Base-by-base conservation (phyloP, 2,888 invertebrate genomes). In the Tenthredo distinguenda region DNA sequence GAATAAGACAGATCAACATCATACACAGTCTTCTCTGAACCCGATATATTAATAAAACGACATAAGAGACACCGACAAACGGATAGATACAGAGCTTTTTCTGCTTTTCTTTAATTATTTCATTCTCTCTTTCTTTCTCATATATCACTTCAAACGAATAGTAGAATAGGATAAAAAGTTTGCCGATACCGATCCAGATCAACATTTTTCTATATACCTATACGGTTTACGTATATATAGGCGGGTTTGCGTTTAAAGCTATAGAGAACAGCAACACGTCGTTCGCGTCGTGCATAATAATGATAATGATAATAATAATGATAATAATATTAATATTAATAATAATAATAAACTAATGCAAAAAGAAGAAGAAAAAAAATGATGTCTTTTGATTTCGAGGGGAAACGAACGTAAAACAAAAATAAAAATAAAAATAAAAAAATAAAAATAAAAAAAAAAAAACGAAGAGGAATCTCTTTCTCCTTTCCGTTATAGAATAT, bases 341-440 rank as follows among this genome's bases (percentile, higher is more conserved):
- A 34, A 34, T 34, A 34, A 18, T 21, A 10, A 65, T 65, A 72
- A 77, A 82, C 26, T 55, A 77, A 79, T 31, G 31, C 18, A 76
- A 62, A 79, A 26, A 84, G 26, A 26, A 71, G 43, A 21, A 7
- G 26, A 85, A 84, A n/a, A 74, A 43, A 58, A 55, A 12, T 10
- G 10, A 21, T 62, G 62, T 62, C 62, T 62, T 62, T 62, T 62
- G 62, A 62, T 62, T 62, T 26, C 62, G 62, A 26, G 55, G n/a
- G n/a, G n/a, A n/a, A n/a, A 55, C 18, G 21, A 62, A 21, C 10
- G 10, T 26, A 26, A 10, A 7, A 58, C 2, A 58, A 58, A 26
- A 10, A 58, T 9, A n/a, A 21, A 58, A 26, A 21, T 0, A 2
- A 50, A 50, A 50, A 6, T 7, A n/a, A n/a, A 7, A 55, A 55